phyloP scores from a whole-genome alignment of 2,888 invertebrate species.

The Mimachlamys varia region DNA sequence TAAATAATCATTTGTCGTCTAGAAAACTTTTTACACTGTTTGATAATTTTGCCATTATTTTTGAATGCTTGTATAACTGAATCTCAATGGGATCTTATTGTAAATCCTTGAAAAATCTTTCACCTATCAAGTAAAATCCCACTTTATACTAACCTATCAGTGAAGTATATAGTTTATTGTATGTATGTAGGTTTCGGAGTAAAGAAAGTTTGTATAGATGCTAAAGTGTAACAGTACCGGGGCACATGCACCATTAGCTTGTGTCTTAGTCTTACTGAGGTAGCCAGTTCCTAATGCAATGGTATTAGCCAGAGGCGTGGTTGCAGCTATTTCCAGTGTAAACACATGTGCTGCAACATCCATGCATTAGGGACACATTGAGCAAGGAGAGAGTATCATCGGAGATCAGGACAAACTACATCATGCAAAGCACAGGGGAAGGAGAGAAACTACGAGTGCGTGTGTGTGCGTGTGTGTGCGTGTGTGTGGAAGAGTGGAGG shows the following conservation, averaged over 20 bases:
- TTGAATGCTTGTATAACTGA: neutral
- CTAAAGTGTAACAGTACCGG: too few relatives aligned
- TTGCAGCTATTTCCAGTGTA: too few relatives aligned
- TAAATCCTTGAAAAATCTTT: too few relatives aligned
- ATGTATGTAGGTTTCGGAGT: neutral
- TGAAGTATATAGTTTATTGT: neutral
- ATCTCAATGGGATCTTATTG: neutral
- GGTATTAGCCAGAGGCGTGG: neutral
- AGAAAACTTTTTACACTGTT: too few relatives aligned
- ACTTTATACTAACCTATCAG: neutral
- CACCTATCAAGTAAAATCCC: neutral
- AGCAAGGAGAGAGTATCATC: neutral
- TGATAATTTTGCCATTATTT: neutral
- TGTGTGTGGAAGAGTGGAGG: too few relatives aligned
- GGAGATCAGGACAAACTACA: neutral
- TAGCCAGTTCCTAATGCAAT: neutral
- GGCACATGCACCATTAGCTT: neutral
- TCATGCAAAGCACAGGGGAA: neutral
- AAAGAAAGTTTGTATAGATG: neutral
- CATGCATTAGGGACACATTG: neutral
- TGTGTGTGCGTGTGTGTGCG: too few relatives aligned
- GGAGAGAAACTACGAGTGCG: neutral
- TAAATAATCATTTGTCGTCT: too few relatives aligned
- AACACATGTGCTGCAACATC: neutral
- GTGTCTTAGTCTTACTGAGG: neutral